A percentile compares a stretch with the other conserved stretches of the same genome.
phyloP scores from a whole-genome alignment of 1,140 invertebrate genomes.

The Lordiphosa stackelbergi region DNA sequence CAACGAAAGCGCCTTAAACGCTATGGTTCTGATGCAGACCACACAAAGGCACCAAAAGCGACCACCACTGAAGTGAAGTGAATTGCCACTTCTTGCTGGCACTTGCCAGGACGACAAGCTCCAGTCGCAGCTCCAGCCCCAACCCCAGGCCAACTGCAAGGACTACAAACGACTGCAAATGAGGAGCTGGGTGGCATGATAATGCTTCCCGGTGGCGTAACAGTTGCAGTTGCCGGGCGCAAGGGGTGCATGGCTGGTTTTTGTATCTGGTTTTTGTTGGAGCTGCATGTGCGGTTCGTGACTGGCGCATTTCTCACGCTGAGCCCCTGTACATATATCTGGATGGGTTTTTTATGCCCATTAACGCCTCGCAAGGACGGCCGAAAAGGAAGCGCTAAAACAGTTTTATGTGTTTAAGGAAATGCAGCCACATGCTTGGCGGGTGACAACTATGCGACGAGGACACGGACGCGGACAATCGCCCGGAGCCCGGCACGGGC shows the following conservation, averaged over 20 bases:
- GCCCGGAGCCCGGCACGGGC: conserved; percentile 2
- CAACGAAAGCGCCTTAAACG: conserved; percentile 1
- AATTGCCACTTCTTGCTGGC: conserved; percentile 48
- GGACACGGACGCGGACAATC: neutral
- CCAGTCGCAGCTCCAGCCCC: conserved; percentile 7
- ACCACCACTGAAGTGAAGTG: conserved; percentile 30
- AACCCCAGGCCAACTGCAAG: conserved; percentile 16
- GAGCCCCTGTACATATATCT: conserved; percentile 29
- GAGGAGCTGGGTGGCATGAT: conserved; percentile 44
- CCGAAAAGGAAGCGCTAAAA: conserved; percentile 56
- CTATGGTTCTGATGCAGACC: neutral
- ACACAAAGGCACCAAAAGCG: conserved; percentile 31
- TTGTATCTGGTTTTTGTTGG: conserved; percentile 53
- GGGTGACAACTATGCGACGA: conserved; percentile 29
- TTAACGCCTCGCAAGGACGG: conserved; percentile 49
- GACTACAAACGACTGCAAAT: conserved; percentile 53
- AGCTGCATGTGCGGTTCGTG: conserved; percentile 39
- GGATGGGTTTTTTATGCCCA: conserved; percentile 43
- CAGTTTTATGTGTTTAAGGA: conserved; percentile 61
- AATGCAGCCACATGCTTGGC: conserved; percentile 44
- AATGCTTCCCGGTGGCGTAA: conserved; percentile 43
- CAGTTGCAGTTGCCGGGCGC: conserved; percentile 20
- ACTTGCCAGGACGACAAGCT: conserved; percentile 23
- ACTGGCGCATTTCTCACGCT: conserved; percentile 47
- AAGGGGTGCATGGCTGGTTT: conserved; percentile 30